These are phyloP conservation scores for Isichthys henryi DNA, from an alignment of 2,113 vertebrate species.

Conservation along the genomic window DNA sequence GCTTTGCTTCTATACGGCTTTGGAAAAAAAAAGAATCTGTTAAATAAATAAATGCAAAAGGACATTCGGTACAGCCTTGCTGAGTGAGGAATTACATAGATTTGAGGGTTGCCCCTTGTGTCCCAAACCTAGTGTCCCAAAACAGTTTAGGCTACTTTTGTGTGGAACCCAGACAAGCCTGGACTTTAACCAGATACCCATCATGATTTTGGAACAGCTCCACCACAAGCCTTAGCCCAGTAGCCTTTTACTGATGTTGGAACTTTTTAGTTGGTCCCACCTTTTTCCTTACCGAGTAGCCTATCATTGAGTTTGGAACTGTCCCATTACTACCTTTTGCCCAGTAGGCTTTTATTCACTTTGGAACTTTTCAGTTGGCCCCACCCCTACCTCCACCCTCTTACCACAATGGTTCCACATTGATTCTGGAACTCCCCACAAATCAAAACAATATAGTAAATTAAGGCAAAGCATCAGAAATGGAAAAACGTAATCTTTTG, in stretches of 20 bases:
- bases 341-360: not conserved
- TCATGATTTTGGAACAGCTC: not conserved
- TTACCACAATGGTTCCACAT: not conserved
- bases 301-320: not conserved
- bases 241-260: not conserved
- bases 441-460: not conserved
- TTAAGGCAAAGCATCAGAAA: not conserved
- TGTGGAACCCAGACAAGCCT: not conserved
- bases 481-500: not conserved
- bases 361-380: not conserved
- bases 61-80: conserved; percentile 64
- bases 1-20: not conserved
- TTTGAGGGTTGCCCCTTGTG: not conserved
- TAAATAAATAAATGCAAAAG: not conserved
- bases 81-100: conserved; percentile 41
- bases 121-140: not conserved
- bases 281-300: not conserved
- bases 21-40: not conserved
- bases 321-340: not conserved
- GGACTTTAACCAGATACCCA: not conserved
- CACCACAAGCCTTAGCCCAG: not conserved
- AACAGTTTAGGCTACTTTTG: not conserved
- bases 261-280: not conserved
- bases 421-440: not conserved
- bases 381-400: not conserved